Percentiles rank a stretch among this genome's conserved stretches.
Conservation (phyloP, 1,140 invertebrate genomes). For the Micrasema longulum region DNA sequence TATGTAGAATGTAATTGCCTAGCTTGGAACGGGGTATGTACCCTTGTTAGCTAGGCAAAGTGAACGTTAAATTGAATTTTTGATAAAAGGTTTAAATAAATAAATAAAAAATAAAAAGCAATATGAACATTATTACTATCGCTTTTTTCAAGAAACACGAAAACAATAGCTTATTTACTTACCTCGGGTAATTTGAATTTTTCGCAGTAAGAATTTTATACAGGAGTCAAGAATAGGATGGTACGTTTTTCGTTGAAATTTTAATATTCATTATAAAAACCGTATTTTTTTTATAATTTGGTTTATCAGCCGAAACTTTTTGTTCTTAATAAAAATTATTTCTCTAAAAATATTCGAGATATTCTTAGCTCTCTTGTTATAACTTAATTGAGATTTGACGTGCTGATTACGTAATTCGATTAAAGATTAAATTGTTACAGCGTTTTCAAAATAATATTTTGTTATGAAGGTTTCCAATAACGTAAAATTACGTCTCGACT, state of each 20-base stretch:
- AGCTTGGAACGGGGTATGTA: no score
- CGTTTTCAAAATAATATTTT: constrained; percentile 10
- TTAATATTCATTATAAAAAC: not conserved
- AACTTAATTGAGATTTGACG: not conserved
- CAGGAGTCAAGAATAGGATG: not conserved
- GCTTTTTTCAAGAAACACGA: not conserved
- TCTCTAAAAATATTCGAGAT: not conserved
- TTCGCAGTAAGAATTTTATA: not conserved
- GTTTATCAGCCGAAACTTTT: not conserved
- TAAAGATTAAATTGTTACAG: constrained; percentile 5
- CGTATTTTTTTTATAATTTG: not conserved
- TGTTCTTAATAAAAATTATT: not conserved
- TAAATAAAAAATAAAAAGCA: not conserved
- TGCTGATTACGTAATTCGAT: not conserved
- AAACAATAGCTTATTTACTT: not conserved
- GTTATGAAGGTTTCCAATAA: constrained; percentile 4
- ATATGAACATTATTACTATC: not conserved
- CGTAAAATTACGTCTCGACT: not conserved
- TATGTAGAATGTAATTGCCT: no score
- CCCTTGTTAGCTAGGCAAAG: no score
- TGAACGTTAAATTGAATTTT: no score
- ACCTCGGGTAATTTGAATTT: not conserved
- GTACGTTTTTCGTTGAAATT: not conserved
- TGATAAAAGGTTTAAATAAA: no score
- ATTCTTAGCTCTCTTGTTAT: not conserved